Evolutionary conservation across 1,140 invertebrate species (phyloP).

Genomic region (Hypsibius dujardini): DNA sequence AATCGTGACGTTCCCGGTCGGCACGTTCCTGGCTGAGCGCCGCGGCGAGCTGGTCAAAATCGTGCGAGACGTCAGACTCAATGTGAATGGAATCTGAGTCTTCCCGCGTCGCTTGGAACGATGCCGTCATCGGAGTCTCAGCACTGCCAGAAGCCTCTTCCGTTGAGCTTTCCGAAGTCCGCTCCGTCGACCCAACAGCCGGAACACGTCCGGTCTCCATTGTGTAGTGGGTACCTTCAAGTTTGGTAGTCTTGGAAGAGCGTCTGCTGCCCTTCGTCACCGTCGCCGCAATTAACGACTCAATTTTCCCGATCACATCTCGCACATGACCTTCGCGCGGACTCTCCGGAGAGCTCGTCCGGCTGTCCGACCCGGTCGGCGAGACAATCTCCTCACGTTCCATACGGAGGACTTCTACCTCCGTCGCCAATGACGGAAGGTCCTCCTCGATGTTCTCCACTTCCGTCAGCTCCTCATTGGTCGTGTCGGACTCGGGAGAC

Average conservation of each 20-base stretch:
- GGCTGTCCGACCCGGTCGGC: too few species aligned
- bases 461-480: constrained; percentile 7
- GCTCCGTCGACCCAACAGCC: too few species aligned
- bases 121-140: too few species aligned
- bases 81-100: background rate
- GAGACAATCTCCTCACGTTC: background rate
- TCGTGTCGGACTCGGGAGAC: too few species aligned
- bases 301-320: background rate
- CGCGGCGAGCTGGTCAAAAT: background rate
- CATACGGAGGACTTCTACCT: background rate
- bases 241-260: too few species aligned
- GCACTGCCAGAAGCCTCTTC: background rate
- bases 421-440: constrained; percentile 7
- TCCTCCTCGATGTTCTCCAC: background rate
- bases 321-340: constrained; percentile 9
- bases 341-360: background rate
- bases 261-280: background rate
- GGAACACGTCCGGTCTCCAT: too few species aligned
- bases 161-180: background rate
- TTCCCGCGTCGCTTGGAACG: too few species aligned
- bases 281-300: background rate
- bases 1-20: background rate
- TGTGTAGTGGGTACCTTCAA: too few species aligned
- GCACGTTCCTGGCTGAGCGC: background rate
- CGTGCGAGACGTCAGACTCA: constrained; percentile 1